These are phyloP conservation scores for Corythaixoides concolor DNA, from an alignment of 2,113 vertebrate genomes.

Conservation along the genomic window DNA sequence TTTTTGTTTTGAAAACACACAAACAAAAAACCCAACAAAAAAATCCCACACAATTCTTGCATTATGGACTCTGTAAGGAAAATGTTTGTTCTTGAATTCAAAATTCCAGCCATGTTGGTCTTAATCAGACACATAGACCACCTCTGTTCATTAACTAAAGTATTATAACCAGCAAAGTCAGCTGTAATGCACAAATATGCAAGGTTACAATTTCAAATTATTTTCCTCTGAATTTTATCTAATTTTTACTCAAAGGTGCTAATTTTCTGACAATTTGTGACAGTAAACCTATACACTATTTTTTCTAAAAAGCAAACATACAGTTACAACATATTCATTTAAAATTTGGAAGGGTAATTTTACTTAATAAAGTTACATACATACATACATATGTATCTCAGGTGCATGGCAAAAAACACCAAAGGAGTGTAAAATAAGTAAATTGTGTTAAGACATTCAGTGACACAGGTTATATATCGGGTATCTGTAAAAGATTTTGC, in stretches of 20 bases:
- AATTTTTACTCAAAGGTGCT: background rate
- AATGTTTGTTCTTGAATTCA: background rate
- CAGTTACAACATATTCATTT: background rate
- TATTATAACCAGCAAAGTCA: background rate
- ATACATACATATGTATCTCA: background rate
- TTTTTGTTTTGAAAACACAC: background rate
- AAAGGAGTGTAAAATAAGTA: background rate
- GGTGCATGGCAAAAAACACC: background rate
- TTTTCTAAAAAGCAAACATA: background rate
- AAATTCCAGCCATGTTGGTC: background rate
- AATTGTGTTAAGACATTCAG: background rate
- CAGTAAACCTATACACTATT: background rate
- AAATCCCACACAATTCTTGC: background rate
- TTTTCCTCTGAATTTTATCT: background rate
- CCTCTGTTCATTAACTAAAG: background rate
- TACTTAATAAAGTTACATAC: background rate
- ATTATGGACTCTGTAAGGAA: background rate
- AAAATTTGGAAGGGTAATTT: background rate
- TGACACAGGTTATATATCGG: background rate
- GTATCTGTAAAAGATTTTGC: background rate
- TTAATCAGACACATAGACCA: background rate
- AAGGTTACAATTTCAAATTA: background rate
- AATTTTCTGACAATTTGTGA: background rate
- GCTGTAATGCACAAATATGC: background rate
- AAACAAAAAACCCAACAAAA: background rate